Evolutionary conservation across 2,797 vertebrate species (phyloP), one percentile per base, ranked within the genome.

Genomic region (Semaprochilodus insignis): DNA sequence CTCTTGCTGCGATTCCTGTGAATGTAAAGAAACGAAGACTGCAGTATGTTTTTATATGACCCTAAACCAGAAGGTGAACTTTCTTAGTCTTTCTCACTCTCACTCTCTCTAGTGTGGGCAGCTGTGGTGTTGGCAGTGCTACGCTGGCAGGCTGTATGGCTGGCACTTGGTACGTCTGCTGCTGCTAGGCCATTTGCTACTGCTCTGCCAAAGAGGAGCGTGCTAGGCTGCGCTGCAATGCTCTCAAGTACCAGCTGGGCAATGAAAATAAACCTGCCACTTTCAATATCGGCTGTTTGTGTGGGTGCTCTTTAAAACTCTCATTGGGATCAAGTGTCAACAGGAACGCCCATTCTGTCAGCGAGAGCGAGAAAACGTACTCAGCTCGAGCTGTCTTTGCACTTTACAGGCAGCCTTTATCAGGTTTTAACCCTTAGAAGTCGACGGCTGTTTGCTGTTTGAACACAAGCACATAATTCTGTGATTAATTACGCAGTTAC

Each of bases 161-260:
- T 82, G 48, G 80, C 65, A 82, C 81, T 79, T 67, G 74, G 51
- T 75, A 74, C 6, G 55, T 60, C 70, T 79, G 84, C 75, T 51
- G 77, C 71, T 36, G n/a, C n/a, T 78, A 74, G 62, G 74, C 74
- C 57, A 25, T 76, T 57, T 31, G 73, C 57, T 76, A 21, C 21
- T 62, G 57, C 74, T 60, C 59, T 57, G 55, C 74, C 70, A 70
- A 52, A 55, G 65, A 17, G 3, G 59, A 27, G 60, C 60, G 60
- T 55, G 76, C 70, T 73, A 75, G 27, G 62, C 74, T 78, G 80
- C 82, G 92, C 90, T 91, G 85, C 91, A 92, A 90, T 88, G 88
- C 91, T 92, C 90, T 94, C 91, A 92, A 93, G 93, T 91, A 94
- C 92, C 93, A 94, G 92, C 92, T 95, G 93, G 93, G 91, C 88